phyloP scores from a whole-genome alignment of 2,888 invertebrate species.

The Synergus japonicus region DNA sequence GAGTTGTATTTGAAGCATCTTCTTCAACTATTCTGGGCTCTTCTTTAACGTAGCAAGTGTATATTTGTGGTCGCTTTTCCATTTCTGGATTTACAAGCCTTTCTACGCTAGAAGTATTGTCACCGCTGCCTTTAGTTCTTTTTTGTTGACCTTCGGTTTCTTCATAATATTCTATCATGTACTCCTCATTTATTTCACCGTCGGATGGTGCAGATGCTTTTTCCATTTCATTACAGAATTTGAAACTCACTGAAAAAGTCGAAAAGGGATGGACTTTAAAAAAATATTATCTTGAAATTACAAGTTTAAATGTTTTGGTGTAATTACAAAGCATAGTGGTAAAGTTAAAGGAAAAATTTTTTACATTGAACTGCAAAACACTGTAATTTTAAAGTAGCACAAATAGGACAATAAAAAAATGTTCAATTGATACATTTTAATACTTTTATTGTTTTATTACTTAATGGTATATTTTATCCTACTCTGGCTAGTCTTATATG shows the following conservation, averaged over 20 bases:
- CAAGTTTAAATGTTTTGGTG: no score
- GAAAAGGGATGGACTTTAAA: not conserved
- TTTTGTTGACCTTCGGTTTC: not conserved
- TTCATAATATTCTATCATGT: constrained; percentile 20
- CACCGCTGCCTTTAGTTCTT: not conserved
- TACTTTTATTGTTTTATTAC: not conserved
- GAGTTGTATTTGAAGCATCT: not conserved
- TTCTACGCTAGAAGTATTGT: not conserved
- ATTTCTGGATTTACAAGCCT: not conserved
- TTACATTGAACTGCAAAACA: not conserved
- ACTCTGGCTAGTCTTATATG: not conserved
- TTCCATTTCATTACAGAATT: not conserved
- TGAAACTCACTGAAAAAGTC: not conserved
- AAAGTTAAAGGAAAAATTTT: no score
- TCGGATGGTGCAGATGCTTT: not conserved
- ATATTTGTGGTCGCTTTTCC: not conserved
- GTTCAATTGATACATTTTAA: not conserved
- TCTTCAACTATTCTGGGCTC: not conserved
- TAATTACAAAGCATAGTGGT: no score
- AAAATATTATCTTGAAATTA: no score
- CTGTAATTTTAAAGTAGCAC: not conserved
- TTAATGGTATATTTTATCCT: not conserved
- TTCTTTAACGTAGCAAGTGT: constrained; percentile 16
- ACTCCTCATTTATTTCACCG: not conserved
- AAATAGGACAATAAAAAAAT: not conserved